Percentiles rank a stretch among this genome's conserved stretches.
phyloP scores from a whole-genome alignment of 2,888 invertebrate species.

The Lepeophtheirus nordmannii region DNA sequence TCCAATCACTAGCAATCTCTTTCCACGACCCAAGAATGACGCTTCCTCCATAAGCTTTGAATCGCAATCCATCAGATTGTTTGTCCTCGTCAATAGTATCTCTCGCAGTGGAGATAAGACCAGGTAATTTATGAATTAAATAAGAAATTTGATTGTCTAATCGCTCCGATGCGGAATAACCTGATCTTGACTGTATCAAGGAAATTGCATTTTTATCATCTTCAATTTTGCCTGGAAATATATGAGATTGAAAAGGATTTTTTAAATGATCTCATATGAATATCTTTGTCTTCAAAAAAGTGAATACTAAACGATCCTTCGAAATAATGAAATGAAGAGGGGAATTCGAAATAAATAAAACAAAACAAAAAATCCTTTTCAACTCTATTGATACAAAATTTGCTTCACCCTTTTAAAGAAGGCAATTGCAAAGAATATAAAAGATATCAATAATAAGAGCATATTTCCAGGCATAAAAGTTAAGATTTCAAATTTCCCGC shows the following conservation, averaged over 20 bases:
- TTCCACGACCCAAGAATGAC: background rate
- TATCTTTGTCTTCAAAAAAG: too few relatives aligned
- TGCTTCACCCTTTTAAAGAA: too few relatives aligned
- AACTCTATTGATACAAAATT: too few relatives aligned
- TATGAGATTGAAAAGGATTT: background rate
- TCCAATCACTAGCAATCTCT: background rate
- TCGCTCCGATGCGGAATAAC: constrained; percentile 1
- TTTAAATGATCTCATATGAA: background rate
- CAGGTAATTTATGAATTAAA: background rate
- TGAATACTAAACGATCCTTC: too few relatives aligned
- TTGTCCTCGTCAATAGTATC: background rate
- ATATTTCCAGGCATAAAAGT: too few relatives aligned
- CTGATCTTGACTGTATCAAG: background rate
- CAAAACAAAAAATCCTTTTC: too few relatives aligned
- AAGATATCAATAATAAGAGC: too few relatives aligned
- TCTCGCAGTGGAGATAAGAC: background rate
- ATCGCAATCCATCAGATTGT: background rate
- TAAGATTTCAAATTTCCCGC: too few relatives aligned
- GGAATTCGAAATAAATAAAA: too few relatives aligned
- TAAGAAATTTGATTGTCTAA: constrained; percentile 12
- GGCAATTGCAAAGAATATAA: too few relatives aligned
- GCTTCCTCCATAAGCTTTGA: background rate
- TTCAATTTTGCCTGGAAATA: background rate
- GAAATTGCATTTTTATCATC: background rate
- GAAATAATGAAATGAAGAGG: too few relatives aligned